phyloP scores from a whole-genome alignment of 2,113 vertebrate species.

The Bubo blakistoni region DNA sequence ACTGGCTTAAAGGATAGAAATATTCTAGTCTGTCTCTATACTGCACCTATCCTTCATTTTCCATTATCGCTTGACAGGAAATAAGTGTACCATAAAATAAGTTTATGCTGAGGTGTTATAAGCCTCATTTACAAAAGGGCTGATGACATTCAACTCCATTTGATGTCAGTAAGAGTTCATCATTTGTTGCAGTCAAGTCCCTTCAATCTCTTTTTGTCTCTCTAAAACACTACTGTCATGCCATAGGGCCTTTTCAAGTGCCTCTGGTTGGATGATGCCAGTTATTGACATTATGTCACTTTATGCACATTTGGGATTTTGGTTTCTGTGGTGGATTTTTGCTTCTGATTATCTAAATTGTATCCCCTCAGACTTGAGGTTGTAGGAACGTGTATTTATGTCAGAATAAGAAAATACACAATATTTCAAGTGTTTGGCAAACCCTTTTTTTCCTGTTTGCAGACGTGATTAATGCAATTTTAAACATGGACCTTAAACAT shows the following conservation, averaged over 20 bases:
- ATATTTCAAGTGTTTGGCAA: background rate
- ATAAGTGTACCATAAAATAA: background rate
- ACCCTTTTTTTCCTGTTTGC: background rate
- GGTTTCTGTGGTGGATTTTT: background rate
- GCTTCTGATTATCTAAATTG: background rate
- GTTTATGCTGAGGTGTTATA: background rate
- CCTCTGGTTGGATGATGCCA: background rate
- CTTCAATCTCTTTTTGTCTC: background rate
- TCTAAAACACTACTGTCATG: background rate
- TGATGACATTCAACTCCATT: rapidly evolving
- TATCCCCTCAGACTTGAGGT: background rate
- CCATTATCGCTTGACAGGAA: background rate
- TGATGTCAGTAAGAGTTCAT: background rate
- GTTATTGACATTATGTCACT: background rate
- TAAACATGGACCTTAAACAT: background rate
- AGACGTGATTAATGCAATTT: background rate
- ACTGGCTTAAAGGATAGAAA: background rate
- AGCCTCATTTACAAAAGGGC: background rate
- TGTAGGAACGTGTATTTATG: background rate
- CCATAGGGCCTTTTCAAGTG: background rate
- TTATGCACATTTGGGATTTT: background rate
- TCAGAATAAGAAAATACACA: background rate
- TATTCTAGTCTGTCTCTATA: background rate
- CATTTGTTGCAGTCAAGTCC: rapidly evolving
- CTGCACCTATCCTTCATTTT: background rate